Percentiles rank a stretch among this genome's conserved stretches.
These are phyloP conservation scores for Hippoglossus stenolepis DNA, from an alignment of 2,113 vertebrate species.

Conservation along the genomic window DNA sequence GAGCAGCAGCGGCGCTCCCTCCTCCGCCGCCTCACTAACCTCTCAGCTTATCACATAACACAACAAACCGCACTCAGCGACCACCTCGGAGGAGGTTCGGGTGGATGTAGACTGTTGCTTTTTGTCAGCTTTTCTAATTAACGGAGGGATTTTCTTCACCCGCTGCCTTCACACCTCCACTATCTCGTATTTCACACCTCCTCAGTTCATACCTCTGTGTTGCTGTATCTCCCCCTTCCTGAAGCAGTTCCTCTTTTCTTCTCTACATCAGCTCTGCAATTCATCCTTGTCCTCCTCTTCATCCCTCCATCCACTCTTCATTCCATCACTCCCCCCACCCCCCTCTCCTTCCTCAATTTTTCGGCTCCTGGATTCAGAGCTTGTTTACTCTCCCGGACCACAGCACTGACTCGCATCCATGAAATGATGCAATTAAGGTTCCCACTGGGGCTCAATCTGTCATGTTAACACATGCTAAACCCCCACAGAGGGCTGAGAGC, in stretches of 20 bases:
- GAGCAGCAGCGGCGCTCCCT: constrained; percentile 28
- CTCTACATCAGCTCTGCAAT: background rate
- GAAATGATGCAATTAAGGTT: constrained; percentile 87
- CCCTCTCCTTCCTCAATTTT: background rate
- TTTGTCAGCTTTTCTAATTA: constrained; percentile 34
- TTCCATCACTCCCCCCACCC: constrained; percentile 30
- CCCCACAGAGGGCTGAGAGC: constrained; percentile 69
- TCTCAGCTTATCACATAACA: constrained; percentile 72
- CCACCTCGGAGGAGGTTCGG: constrained; percentile 61
- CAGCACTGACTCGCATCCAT: constrained; percentile 84
- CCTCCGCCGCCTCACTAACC: constrained; percentile 44
- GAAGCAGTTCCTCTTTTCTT: constrained; percentile 19
- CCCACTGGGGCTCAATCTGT: constrained; percentile 86
- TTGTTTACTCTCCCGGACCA: constrained; percentile 77
- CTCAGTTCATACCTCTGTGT: constrained; percentile 1
- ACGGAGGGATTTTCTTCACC: background rate
- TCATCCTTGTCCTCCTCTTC: constrained; percentile 11
- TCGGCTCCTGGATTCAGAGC: constrained; percentile 67
- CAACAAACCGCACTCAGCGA: constrained; percentile 65
- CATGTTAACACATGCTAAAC: constrained; percentile 81
- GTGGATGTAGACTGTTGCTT: constrained; percentile 45
- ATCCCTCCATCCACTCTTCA: constrained; percentile 25
- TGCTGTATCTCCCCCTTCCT: constrained; percentile 7
- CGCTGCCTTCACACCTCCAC: constrained; percentile 15
- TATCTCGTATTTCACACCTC: constrained; percentile 40